Base-by-base conservation (phyloP, 2,797 vertebrate species). In the Amblyraja radiata region DNA sequence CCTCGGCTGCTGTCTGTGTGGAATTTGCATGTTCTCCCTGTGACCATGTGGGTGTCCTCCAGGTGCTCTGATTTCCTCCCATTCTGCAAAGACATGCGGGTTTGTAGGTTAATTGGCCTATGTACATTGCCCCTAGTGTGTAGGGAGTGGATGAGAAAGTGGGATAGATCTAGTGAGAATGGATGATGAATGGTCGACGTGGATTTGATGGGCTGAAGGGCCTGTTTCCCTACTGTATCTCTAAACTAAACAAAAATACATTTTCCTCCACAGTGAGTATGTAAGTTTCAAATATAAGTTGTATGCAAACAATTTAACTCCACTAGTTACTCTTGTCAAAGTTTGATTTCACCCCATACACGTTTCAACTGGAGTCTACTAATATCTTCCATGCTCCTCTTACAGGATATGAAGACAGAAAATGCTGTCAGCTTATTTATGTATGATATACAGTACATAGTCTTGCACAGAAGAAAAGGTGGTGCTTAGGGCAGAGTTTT, bases 371-470 rank as follows among this genome's bases (percentile, higher is more conserved):
- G 73, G 71, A 39, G 5, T 54, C 39, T 92, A 23, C 54, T 92
- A 74, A 92, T 28, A 92, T 23, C 39, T 58, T 36, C 61, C 78
- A 81, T 18, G 39, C 58, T 86, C 39, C 73, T 93, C 84, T 71
- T 39, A 68, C 80, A 93, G 13, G 93, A 93, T 93, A 86, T 84
- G 65, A 74, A 86, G 32, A 21, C 39, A 92, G 23, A 92, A 28
- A 54, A 65, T 93, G 32, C 65, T 86, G 39, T 73, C 28, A 83
- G 73, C 78, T 28, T 93, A 39, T 93, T 73, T 93, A 21, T 93
- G 23, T 58, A 58, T 74, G 68, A 58, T 84, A 54, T 86, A 74
- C 36, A 32, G n/a, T 86, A 74, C 36, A 58, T 46, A 58, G 36
- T 54, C 80, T 39, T 86, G 68, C 80, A 28, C 39, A 84, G 79